Conservation (phyloP, 2,797 vertebrate genomes). For the Leuciscus waleckii region DNA sequence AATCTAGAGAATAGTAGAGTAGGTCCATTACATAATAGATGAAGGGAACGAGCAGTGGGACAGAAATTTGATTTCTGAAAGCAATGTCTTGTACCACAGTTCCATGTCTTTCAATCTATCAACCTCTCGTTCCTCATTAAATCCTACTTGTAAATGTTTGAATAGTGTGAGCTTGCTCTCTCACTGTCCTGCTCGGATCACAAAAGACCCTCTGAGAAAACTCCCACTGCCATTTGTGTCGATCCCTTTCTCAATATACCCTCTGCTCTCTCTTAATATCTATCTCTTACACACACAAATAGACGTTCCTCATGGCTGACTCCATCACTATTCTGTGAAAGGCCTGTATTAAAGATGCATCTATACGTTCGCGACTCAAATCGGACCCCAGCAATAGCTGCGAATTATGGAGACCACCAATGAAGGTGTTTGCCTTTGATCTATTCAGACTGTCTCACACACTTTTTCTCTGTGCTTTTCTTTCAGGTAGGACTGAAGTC, state of each 20-base stretch:
- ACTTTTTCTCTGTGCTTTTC: slow-evolving; percentile 57
- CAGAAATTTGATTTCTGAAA: slow-evolving; percentile 49
- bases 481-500: slow-evolving; percentile 40
- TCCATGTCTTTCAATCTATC: slow-evolving; percentile 31
- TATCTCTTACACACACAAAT: slow-evolving; percentile 7
- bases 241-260: slow-evolving; percentile 11
- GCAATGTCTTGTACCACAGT: slow-evolving; percentile 45
- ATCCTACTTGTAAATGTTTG: slow-evolving; percentile 35
- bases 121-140: slow-evolving; percentile 38
- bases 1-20: slow-evolving; percentile 3
- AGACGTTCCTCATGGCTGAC: slow-evolving; percentile 57
- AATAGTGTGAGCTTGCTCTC: slow-evolving; percentile 49
- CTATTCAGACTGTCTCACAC: slow-evolving; percentile 69
- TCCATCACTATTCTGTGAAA: slow-evolving; percentile 78
- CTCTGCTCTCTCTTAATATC: neutral
- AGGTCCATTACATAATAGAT: slow-evolving; percentile 28
- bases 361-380: slow-evolving; percentile 77
- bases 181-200: neutral
- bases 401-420: slow-evolving; percentile 81
- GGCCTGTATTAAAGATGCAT: slow-evolving; percentile 81
- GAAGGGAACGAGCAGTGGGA: slow-evolving; percentile 4
- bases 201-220: slow-evolving; percentile 28
- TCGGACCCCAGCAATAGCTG: slow-evolving; percentile 78
- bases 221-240: neutral
- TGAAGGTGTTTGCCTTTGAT: slow-evolving; percentile 83